phyloP scores from a whole-genome alignment of 2,113 vertebrate genomes.

The Scopus umbretta region DNA sequence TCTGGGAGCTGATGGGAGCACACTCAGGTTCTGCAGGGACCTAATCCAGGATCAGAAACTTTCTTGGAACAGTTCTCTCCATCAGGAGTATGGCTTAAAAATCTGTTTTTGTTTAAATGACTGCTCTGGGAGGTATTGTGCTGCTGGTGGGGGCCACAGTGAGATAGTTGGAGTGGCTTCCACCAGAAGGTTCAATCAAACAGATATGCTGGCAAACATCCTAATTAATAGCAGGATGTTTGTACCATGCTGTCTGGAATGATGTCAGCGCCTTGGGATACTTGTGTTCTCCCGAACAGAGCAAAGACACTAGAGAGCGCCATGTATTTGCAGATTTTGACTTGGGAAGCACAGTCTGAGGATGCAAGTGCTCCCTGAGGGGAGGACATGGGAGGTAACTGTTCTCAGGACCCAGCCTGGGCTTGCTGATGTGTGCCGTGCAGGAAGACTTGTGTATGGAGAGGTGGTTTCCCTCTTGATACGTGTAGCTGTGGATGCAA shows the following conservation, averaged over 20 bases:
- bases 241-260: neutral
- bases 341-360: neutral
- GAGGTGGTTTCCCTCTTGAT: neutral
- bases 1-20: neutral
- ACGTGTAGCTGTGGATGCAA: neutral
- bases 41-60: neutral
- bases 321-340: slow-evolving; percentile 10
- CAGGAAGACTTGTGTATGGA: neutral
- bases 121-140: neutral
- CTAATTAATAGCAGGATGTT: neutral
- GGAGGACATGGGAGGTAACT: neutral
- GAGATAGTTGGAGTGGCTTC: neutral
- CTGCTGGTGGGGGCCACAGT: neutral
- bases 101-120: neutral
- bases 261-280: neutral
- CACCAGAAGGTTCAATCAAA: neutral
- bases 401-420: neutral
- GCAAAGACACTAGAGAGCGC: slow-evolving; percentile 42
- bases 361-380: neutral
- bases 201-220: fast-evolving
- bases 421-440: neutral
- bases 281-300: neutral
- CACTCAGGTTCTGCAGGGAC: neutral
- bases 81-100: neutral
- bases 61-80: neutral